Base-by-base conservation (phyloP, 2,888 invertebrate species). In the Tetranychus truncatus region DNA sequence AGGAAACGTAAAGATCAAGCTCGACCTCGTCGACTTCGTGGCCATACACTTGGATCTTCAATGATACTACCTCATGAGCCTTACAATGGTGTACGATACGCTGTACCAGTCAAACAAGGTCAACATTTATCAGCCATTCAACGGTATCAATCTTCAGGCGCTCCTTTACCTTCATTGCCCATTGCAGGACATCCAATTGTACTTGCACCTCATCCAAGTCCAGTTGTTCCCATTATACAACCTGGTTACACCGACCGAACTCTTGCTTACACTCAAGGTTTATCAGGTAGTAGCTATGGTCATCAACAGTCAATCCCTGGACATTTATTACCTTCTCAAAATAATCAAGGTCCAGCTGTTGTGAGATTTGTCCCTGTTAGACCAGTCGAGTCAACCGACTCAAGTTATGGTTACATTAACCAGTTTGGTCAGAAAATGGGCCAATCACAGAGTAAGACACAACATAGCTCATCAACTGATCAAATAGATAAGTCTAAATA, bases 11-110 rank as follows among this genome's bases (percentile, higher is more conserved):
- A 21, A 20, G 20, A 24, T 69, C 11, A 24, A 24, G 34, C 18
- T 20, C n/a, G 34, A 24, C 20, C 69, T 69, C 55, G 55, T 55
- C 55, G 55, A 55, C 55, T 55, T 55, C 9, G 15, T 55, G 55
- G 55, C 9, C 55, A 55, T 55, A 15, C 55, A 55, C 55, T 55
- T 15, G 55, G 55, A 55, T 15, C 11, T 15, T 15, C 55, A 15
- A 55, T 55, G 55, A 69, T 69, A 6, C 21, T 69, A 69, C 69
- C 69, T 21, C 69, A 69, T 69, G 69, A 69, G 69, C 69, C 69
- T 24, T 69, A 69, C 21, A 69, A 69, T 69, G 69, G 69, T 7
- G 69, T 69, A 6, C 20, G 34, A 11, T 69, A 69, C 8, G 69
- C 69, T 24, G 20, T 24, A 69, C 69, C 69, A 11, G 15, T 55